These are phyloP conservation scores for Drosophila setosimentum DNA, from an alignment of 2,888 invertebrate species.

Conservation along the genomic window DNA sequence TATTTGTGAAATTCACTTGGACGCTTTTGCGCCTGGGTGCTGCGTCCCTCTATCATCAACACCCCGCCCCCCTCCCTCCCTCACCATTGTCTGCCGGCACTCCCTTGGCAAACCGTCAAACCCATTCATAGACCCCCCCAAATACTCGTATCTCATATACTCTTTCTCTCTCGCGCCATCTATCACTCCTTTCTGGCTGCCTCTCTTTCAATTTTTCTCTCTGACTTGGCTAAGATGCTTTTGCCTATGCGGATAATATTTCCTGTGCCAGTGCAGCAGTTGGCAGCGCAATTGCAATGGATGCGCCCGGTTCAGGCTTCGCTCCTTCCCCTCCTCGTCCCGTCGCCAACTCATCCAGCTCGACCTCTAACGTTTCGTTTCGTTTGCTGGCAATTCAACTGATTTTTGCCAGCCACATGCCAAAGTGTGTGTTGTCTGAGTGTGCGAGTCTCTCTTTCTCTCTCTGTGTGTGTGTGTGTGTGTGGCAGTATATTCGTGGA, in stretches of 20 bases:
- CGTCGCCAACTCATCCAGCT: neutral
- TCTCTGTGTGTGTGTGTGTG: slow-evolving; percentile 14
- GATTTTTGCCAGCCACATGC: slow-evolving; percentile 51
- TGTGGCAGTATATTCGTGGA: slow-evolving; percentile 15
- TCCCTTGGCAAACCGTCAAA: slow-evolving; percentile 8
- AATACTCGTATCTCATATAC: neutral
- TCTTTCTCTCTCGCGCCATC: neutral
- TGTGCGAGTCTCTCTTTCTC: slow-evolving; percentile 6
- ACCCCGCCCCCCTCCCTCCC: slow-evolving; percentile 3
- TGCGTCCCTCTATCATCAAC: slow-evolving; percentile 26
- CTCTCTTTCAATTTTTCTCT: slow-evolving; percentile 31
- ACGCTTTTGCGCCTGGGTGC: slow-evolving; percentile 71
- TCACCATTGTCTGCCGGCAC: slow-evolving; percentile 3
- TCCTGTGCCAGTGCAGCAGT: slow-evolving; percentile 79
- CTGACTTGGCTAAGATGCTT: slow-evolving; percentile 62
- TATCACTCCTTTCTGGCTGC: neutral
- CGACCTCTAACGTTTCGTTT: slow-evolving; percentile 1
- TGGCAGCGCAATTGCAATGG: slow-evolving; percentile 60
- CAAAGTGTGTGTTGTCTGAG: slow-evolving; percentile 18
- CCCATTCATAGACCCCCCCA: slow-evolving; percentile 18
- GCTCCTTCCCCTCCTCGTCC: neutral
- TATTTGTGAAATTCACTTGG: slow-evolving; percentile 79
- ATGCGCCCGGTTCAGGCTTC: slow-evolving; percentile 16
- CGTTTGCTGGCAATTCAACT: slow-evolving; percentile 51
- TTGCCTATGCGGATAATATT: slow-evolving; percentile 80